phyloP scores from a whole-genome alignment of 2,888 invertebrate genomes.

The Julus scanicus region DNA sequence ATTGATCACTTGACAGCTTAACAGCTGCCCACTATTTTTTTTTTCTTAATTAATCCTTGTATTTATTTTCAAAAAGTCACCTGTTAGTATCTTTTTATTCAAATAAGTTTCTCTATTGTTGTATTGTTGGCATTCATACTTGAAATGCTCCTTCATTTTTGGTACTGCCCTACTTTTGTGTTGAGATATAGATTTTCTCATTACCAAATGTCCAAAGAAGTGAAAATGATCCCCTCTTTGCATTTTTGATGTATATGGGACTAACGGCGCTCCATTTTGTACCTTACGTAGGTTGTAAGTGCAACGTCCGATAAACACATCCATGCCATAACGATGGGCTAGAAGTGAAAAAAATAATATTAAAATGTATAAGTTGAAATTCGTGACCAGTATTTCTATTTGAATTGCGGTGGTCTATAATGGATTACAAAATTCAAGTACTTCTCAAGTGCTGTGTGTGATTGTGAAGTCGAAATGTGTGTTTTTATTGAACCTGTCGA shows the following conservation, averaged over 20 bases:
- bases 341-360: not conserved
- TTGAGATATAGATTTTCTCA: not conserved
- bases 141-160: not conserved
- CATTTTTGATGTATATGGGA: conserved; percentile 16
- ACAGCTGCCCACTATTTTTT: not conserved
- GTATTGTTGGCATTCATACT: not conserved
- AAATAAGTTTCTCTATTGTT: not conserved
- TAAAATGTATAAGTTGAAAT: conserved; percentile 38
- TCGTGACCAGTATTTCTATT: conserved; percentile 8
- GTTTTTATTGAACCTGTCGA: not conserved
- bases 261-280: not conserved
- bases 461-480: not conserved
- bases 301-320: conserved; percentile 30
- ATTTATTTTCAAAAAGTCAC: not conserved
- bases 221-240: not conserved
- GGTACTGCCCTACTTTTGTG: not conserved
- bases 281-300: conserved; percentile 4
- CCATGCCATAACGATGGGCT: conserved; percentile 18
- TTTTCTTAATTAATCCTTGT: not conserved
- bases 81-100: not conserved
- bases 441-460: not conserved
- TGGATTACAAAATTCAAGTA: not conserved
- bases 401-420: not conserved
- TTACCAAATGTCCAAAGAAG: not conserved
- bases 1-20: not conserved